phyloP scores from a whole-genome alignment of 2,113 vertebrate species.

The Laticauda colubrina region DNA sequence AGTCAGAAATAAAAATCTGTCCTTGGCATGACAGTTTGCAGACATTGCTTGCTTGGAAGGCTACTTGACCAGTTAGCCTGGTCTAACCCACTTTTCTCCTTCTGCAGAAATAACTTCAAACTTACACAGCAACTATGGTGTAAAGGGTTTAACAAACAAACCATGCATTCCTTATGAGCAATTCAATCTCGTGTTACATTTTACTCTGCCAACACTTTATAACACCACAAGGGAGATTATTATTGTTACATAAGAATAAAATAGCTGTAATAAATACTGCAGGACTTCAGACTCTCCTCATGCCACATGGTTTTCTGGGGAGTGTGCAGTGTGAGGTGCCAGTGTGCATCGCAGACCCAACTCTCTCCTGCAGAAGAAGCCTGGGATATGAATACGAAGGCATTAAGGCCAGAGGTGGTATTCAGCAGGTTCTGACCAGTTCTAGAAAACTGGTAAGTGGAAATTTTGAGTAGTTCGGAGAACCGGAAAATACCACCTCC shows the following conservation, averaged over 20 bases:
- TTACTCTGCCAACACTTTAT: not conserved
- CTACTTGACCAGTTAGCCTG: too few relatives aligned
- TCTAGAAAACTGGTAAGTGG: too few relatives aligned
- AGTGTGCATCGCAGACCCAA: not conserved
- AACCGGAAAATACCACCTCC: too few relatives aligned
- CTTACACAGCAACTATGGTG: not conserved
- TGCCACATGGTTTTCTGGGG: not conserved
- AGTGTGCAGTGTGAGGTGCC: not conserved
- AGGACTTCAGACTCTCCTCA: not conserved
- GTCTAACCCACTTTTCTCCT: not conserved
- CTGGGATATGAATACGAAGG: not conserved
- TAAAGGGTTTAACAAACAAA: not conserved
- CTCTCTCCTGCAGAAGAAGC: not conserved
- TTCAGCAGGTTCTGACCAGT: too few relatives aligned
- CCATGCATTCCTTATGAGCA: not conserved
- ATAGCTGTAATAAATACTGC: conserved; percentile 9
- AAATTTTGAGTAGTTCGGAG: too few relatives aligned
- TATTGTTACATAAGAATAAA: not conserved
- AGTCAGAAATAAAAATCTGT: not conserved
- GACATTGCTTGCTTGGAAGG: not conserved
- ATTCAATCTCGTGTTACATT: not conserved
- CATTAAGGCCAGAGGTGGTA: not conserved
- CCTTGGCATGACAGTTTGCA: not conserved
- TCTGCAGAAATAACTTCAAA: not conserved
- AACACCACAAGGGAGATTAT: conserved; percentile 1